phyloP scores from a whole-genome alignment of 2,797 vertebrate species.

The Steatocranus sp. region DNA sequence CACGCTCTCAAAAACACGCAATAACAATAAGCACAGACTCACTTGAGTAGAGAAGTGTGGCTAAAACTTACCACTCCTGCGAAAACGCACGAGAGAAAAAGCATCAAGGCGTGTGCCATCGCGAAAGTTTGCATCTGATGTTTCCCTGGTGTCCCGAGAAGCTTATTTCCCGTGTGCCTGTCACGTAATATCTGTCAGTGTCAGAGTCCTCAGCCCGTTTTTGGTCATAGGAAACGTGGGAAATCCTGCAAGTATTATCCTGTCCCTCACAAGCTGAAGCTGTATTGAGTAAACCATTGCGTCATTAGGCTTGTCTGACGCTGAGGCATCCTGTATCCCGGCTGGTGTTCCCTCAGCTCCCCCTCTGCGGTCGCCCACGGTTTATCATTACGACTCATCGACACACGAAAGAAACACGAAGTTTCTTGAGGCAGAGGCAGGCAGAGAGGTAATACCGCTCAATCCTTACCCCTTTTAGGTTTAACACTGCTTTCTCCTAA shows the following conservation, averaged over 20 bases:
- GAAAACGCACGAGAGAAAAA: constrained; percentile 51
- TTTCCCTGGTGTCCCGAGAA: neutral
- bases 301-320: constrained; percentile 59
- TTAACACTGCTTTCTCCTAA: neutral
- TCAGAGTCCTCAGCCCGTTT: constrained; percentile 17
- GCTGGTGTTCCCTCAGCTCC: constrained; percentile 18
- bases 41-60: neutral
- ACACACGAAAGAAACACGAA: neutral
- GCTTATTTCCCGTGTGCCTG: neutral
- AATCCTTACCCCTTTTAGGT: neutral
- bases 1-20: neutral
- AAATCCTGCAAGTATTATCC: constrained; percentile 59
- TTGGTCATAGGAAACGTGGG: constrained; percentile 52
- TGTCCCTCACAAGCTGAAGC: constrained; percentile 36
- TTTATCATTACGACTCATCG: neutral
- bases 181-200: constrained; percentile 58
- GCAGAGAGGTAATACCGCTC: neutral
- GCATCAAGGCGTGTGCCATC: constrained; percentile 18
- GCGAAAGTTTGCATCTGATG: neutral
- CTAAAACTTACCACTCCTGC: constrained; percentile 55
- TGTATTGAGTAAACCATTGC: constrained; percentile 60
- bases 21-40: neutral
- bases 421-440: neutral
- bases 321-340: constrained; percentile 28
- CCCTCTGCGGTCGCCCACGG: constrained; percentile 16